These are phyloP conservation scores for Pyralis farinalis DNA, from an alignment of 2,888 invertebrate genomes.

Conservation along the genomic window DNA sequence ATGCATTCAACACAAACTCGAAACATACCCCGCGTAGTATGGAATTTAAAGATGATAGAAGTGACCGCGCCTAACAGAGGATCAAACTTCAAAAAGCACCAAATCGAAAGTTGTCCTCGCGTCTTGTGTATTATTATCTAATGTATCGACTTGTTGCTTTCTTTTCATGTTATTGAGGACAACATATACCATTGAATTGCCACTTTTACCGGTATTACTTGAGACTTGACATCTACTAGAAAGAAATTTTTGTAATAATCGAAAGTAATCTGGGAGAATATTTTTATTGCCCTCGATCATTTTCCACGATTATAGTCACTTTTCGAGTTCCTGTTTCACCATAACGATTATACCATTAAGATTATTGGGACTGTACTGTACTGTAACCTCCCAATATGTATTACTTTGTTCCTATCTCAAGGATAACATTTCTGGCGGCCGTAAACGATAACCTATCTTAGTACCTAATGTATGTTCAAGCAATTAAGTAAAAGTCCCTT, in stretches of 20 bases:
- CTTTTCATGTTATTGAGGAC: conserved; percentile 10
- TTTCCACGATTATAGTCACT: too few species aligned
- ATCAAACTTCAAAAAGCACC: conserved; percentile 35
- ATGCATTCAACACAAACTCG: conserved; percentile 13
- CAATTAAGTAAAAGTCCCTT: conserved; percentile 29
- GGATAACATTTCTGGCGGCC: conserved; percentile 32
- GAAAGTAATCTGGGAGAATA: too few species aligned
- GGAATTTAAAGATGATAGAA: conserved; percentile 7
- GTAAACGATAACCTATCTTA: conserved; percentile 29
- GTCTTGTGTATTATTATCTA: conserved; percentile 27
- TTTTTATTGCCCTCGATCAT: too few species aligned
- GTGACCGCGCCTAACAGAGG: conserved; percentile 37
- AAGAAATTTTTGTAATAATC: too few species aligned
- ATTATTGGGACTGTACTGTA: background rate
- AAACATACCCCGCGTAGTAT: conserved; percentile 15
- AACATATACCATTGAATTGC: conserved; percentile 15
- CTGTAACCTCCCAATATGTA: conserved; percentile 26
- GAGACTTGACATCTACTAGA: background rate
- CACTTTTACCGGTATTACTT: background rate
- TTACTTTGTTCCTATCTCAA: conserved; percentile 32
- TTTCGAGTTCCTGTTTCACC: too few species aligned
- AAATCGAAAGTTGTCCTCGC: conserved; percentile 43
- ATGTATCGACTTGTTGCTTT: conserved; percentile 14
- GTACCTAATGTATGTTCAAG: conserved; percentile 23
- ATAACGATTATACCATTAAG: background rate